Base-by-base conservation (phyloP, 1,140 invertebrate genomes). In the Amyelois transitella region DNA sequence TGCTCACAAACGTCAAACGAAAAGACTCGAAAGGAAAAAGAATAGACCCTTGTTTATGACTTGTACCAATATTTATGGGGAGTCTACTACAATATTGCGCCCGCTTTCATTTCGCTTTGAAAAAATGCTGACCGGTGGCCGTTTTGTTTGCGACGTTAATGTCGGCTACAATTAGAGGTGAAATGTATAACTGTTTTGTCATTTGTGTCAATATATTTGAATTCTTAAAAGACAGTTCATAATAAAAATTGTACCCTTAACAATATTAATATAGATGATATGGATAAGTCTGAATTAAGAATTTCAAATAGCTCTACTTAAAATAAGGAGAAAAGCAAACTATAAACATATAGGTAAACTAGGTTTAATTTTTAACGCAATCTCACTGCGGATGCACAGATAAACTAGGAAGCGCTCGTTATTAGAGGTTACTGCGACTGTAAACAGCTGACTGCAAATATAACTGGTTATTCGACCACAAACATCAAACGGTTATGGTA, bases 21-120 rank as follows among this genome's bases (percentile, higher is more conserved):
- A n/a, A n/a, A n/a, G n/a, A n/a, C n/a, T n/a, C n/a, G n/a, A n/a
- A n/a, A n/a, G n/a, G n/a, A n/a, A n/a, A n/a, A n/a, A n/a, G n/a
- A n/a, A n/a, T n/a, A n/a, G n/a, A n/a, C n/a, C n/a, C n/a, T n/a
- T n/a, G n/a, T n/a, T 14, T 14, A 6, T 38, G 32, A 38, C 32
- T 38, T 38, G 32, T 14, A 38, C 32, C 12, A 14, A 32, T 32
- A 32, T 32, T 32, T 32, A 5, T 14, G 12, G 17, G 17, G 12
- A 38, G 45, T 48, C 6, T 48, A 10, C 10, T 38, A 21, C 49
- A 51, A 32, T 53, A 56, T 44, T 55, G 20, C 18, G 18, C 54
- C 25, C 49, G 45, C 51, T 64, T 60, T 64, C 54, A 51, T 64
- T 60, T 48, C 22, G 43, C 45, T 55, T 51, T 48, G 49, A 60